These are phyloP conservation scores for Xiphophorus hellerii DNA, from an alignment of 2,113 vertebrate genomes.

Conservation along the genomic window DNA sequence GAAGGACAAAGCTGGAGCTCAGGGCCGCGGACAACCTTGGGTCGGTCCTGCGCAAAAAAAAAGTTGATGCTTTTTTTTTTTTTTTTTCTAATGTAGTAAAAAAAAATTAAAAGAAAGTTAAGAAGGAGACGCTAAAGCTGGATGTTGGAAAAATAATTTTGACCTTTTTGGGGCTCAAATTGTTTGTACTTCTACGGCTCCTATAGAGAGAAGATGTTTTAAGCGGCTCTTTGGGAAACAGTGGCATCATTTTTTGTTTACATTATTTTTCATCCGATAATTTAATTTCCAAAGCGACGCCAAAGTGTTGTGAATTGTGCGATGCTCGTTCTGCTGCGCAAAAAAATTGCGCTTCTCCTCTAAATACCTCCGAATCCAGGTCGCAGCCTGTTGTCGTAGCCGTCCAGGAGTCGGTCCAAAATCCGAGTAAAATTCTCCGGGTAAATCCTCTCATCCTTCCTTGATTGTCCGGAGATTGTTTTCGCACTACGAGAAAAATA, in stretches of 20 bases:
- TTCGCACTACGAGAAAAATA: conserved; percentile 78
- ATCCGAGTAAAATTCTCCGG: conserved; percentile 98
- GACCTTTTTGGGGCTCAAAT: not conserved
- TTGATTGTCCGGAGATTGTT: conserved; percentile 85
- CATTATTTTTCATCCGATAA: not conserved
- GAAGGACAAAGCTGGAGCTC: not conserved
- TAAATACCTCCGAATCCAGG: conserved; percentile 93
- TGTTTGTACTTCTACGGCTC: not conserved
- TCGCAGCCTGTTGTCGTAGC: conserved; percentile 97
- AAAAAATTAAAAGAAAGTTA: not conserved
- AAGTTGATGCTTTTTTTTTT: not conserved
- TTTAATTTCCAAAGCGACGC: not conserved
- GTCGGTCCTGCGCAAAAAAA: not conserved
- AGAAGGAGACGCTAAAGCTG: not conserved
- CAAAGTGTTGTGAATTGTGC: not conserved
- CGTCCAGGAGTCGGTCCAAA: conserved; percentile 95
- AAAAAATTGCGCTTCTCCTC: not conserved
- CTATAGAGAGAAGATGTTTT: not conserved
- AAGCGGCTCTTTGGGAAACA: not conserved
- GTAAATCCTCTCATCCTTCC: conserved; percentile 90
- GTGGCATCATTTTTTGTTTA: not conserved
- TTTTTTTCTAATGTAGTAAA: not conserved
- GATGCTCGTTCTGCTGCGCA: not conserved
- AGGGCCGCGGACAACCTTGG: not conserved
- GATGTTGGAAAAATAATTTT: not conserved